Conservation (phyloP, 2,113 vertebrate species). For the Prochilodus magdalenae region DNA sequence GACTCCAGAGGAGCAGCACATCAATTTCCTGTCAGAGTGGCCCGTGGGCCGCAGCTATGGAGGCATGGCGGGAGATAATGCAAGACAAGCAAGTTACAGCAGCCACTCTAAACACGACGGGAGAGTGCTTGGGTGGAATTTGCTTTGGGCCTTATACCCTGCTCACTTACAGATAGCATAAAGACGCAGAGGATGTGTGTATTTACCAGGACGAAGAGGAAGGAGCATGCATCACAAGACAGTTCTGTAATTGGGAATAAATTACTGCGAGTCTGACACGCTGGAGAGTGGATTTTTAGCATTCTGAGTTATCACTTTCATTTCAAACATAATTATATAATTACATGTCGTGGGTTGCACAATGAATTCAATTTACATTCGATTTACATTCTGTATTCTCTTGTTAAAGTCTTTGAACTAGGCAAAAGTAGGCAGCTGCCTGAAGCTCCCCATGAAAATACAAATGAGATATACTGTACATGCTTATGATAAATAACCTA, state of each 20-base stretch:
- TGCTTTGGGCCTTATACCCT: constrained; percentile 32
- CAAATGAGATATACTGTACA: too few relatives aligned
- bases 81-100: constrained; percentile 61
- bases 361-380: too few relatives aligned
- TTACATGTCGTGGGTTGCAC: too few relatives aligned
- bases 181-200: not conserved
- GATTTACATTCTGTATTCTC: too few relatives aligned
- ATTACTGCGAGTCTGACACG: not conserved
- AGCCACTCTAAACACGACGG: constrained; percentile 43
- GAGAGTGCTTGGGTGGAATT: constrained; percentile 47
- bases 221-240: not conserved
- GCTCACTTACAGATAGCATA: constrained; percentile 13
- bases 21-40: constrained; percentile 71
- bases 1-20: constrained; percentile 56
- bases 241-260: not conserved
- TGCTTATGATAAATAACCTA: too few relatives aligned
- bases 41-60: constrained; percentile 50
- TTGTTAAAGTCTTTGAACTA: too few relatives aligned
- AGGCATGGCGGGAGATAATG: constrained; percentile 64
- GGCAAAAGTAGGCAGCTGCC: too few relatives aligned
- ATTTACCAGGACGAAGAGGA: not conserved
- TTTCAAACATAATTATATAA: too few relatives aligned
- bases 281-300: not conserved
- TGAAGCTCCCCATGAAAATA: too few relatives aligned
- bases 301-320: not conserved